These are phyloP conservation scores for Centropus bengalensis DNA, from an alignment of 2,113 vertebrate species.

Conservation along the genomic window DNA sequence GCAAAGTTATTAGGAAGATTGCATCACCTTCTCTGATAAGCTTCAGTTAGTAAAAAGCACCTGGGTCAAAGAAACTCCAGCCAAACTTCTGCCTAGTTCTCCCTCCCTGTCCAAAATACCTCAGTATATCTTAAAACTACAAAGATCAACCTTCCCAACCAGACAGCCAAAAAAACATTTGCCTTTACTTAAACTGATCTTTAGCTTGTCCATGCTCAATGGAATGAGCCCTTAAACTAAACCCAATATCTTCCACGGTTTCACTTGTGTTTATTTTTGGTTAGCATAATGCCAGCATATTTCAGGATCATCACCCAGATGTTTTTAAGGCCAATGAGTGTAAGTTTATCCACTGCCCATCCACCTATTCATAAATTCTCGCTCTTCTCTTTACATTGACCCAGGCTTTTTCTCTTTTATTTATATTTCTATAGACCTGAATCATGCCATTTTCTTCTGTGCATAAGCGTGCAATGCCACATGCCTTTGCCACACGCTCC, in stretches of 20 bases:
- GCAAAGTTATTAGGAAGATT: neutral
- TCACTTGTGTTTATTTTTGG: neutral
- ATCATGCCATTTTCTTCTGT: neutral
- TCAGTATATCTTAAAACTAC: neutral
- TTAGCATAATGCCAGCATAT: neutral
- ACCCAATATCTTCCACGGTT: neutral
- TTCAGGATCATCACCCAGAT: neutral
- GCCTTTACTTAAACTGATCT: neutral
- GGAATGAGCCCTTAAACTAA: neutral
- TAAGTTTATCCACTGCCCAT: neutral
- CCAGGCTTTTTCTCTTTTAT: neutral
- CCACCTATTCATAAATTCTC: neutral
- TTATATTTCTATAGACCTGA: neutral
- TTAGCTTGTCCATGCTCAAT: neutral
- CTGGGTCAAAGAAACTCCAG: neutral
- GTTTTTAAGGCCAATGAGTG: fast-evolving
- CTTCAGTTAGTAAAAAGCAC: neutral
- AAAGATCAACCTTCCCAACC: neutral
- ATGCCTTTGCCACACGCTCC: neutral
- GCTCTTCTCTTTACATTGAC: neutral
- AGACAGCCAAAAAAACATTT: neutral
- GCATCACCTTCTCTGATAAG: neutral
- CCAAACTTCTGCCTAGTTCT: neutral
- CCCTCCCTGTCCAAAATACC: neutral
- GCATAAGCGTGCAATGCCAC: fast-evolving